A percentile compares a stretch with the other conserved stretches of the same genome.
Evolutionary conservation across 2,113 vertebrate species (phyloP).

Genomic region (Sardina pilchardus): DNA sequence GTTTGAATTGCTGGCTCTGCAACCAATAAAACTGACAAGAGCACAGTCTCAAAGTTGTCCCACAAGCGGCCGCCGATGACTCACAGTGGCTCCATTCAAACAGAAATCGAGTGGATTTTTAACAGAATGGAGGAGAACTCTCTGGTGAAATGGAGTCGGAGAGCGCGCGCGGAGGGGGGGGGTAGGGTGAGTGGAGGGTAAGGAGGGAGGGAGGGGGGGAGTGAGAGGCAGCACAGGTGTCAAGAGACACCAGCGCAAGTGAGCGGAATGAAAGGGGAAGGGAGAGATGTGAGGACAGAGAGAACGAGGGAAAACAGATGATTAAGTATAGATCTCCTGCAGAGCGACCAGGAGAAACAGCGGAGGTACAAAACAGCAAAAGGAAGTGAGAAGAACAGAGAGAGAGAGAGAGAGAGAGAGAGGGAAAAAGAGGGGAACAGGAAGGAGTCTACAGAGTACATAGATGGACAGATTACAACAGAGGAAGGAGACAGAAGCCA

Average conservation of each 20-base stretch:
- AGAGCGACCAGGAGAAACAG: not conserved
- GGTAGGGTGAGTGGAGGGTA: not conserved
- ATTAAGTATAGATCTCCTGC: conserved; percentile 6
- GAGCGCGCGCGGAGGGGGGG: not conserved
- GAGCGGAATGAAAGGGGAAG: not conserved
- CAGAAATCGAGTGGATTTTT: not conserved
- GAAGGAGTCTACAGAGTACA: not conserved
- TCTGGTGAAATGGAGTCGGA: not conserved
- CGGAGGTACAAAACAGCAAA: not conserved
- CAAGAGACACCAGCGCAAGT: not conserved
- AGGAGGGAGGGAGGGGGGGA: not conserved
- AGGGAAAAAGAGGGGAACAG: not conserved
- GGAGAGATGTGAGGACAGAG: not conserved
- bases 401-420: not conserved
- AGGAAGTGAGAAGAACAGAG: conserved; percentile 34
- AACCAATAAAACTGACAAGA: not conserved
- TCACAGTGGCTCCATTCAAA: not conserved
- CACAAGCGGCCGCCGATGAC: not conserved
- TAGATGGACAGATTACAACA: not conserved
- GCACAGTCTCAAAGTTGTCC: not conserved
- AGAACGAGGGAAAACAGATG: not conserved
- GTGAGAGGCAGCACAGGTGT: not conserved
- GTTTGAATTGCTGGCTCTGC: not conserved
- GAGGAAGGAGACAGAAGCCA: not conserved
- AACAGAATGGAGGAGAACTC: not conserved